Base-by-base conservation (phyloP, 2,888 invertebrate genomes). In the Cylloceria caligata region DNA sequence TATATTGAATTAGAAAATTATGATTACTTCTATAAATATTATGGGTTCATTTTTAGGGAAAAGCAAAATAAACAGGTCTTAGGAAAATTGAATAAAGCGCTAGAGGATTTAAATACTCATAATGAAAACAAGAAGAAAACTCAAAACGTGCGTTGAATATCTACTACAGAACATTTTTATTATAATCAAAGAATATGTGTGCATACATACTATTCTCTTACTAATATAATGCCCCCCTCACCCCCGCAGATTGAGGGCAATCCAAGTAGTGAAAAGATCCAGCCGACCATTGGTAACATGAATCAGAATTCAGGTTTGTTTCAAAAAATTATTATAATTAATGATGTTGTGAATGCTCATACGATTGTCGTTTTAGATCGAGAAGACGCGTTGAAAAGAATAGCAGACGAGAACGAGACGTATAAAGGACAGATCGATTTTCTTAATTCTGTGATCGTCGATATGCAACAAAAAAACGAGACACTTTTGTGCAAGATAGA, bases 391-490 rank as follows among this genome's bases (percentile, higher is more conserved):
- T 67, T 87, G 39, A 84, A 87, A 76, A 90, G 90, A 89, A 88
- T 94, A n/a, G 88, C 94, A 68, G 95, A 95, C 87, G 96, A 96
- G 65, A 94, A 95, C 86, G 94, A 95, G 75, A 94, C 94, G 86
- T 94, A 95, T 65, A 96, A 96, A 85, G 95, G 95, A 9, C 96
- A 97, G 93, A 96, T 98, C 75, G 96, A 96, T 88, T 99, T 99
- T 93, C 94, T 99, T 36, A 99, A 99, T 94, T 97, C 98, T 7
- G 98, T 99, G 87, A 99, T 99, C 88, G 98, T 98, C 34, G 99
- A 99, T 90, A 97, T 99, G 96, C 98, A 98, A 93, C 95, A 95
- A 86, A 99, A 99, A 93, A 98, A 98, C 91, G 97, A 98, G 89
- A 96, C 96, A 87, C 94, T 98, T 1, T 94, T 96, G 90, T 95